Conservation (phyloP, 2,888 invertebrate species). For the Neocrepidodera transversa region DNA sequence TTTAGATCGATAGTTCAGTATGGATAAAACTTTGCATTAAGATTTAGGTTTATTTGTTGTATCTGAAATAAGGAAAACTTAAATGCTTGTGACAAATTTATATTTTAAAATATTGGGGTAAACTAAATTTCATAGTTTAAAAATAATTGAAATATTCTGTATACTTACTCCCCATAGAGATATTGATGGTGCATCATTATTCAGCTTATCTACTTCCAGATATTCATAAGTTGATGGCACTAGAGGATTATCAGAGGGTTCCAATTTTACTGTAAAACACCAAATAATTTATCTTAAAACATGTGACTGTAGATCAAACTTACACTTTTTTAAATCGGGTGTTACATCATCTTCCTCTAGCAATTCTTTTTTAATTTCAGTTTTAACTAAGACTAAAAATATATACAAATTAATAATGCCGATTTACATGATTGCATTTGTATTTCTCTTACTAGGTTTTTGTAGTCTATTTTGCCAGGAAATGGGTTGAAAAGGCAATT, state of each 20-base stretch:
- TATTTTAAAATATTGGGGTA: too few species aligned
- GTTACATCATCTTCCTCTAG: constrained; percentile 12
- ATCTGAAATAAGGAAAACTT: too few species aligned
- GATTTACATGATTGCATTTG: not conserved
- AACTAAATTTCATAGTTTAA: too few species aligned
- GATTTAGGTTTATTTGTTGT: too few species aligned
- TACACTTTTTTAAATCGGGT: constrained; percentile 21
- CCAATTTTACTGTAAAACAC: constrained; percentile 38
- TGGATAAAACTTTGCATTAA: too few species aligned
- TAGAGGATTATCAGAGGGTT: constrained; percentile 12
- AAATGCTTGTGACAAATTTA: too few species aligned
- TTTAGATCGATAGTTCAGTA: too few species aligned
- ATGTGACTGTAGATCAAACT: not conserved
- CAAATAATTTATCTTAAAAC: not conserved
- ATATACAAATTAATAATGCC: constrained; percentile 6
- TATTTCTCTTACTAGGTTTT: constrained; percentile 38
- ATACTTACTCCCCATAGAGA: constrained; percentile 50
- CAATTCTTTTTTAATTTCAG: constrained; percentile 32
- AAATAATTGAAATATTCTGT: constrained; percentile 8
- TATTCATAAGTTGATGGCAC: constrained; percentile 32
- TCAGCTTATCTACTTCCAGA: constrained; percentile 43
- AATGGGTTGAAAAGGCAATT: constrained; percentile 44
- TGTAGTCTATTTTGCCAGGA: constrained; percentile 40
- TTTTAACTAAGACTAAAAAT: constrained; percentile 32
- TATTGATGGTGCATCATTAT: constrained; percentile 51